Conservation (phyloP, 2,113 vertebrate species). For the Tragelaphus scriptus region DNA sequence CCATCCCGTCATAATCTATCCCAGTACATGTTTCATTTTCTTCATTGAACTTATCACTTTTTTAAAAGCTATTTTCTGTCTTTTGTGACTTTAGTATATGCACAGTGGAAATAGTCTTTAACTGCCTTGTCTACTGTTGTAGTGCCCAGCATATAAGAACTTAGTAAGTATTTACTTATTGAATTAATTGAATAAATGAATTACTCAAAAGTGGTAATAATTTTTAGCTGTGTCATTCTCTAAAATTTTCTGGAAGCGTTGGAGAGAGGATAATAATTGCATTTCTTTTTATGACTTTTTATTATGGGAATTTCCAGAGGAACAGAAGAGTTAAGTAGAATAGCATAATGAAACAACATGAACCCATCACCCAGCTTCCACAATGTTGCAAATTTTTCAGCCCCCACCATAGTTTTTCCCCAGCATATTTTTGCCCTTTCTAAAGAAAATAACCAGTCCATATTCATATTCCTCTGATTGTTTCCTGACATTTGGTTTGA, state of each 20-base stretch:
- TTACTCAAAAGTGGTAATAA: not conserved
- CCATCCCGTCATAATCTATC: not conserved
- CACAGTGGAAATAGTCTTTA: not conserved
- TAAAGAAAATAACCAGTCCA: not conserved
- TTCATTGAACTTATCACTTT: not conserved
- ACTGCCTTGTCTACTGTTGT: not conserved
- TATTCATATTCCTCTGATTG: not conserved
- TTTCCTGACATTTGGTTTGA: not conserved
- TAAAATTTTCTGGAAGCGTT: not conserved
- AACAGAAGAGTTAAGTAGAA: not conserved
- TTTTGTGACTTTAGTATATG: not conserved
- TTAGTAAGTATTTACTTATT: not conserved
- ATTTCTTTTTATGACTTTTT: not conserved
- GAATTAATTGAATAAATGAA: constrained; percentile 1
- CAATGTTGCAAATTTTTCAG: not conserved
- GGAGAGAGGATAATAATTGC: not conserved
- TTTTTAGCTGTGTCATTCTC: not conserved
- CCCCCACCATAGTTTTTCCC: not conserved
- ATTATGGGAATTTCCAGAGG: not conserved
- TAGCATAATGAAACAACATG: not conserved
- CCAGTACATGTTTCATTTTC: not conserved
- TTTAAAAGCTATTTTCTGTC: not conserved
- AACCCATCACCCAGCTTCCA: not conserved
- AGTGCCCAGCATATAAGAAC: not conserved
- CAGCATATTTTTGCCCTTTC: not conserved